phyloP scores from a whole-genome alignment of 2,113 vertebrate genomes.

The Melanerpes aurifrons region DNA sequence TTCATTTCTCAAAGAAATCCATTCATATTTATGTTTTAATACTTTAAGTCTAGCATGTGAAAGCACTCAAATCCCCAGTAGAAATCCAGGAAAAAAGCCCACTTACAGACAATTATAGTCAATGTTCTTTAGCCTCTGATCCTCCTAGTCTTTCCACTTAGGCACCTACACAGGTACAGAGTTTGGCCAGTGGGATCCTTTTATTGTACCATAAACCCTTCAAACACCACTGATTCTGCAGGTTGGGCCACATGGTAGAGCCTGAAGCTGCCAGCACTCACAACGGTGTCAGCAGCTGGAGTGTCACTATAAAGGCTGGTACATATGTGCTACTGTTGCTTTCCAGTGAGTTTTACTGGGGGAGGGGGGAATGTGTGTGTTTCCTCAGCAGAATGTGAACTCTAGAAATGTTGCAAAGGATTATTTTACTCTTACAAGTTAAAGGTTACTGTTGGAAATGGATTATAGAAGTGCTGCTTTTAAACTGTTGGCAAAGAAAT shows the following conservation, averaged over 20 bases:
- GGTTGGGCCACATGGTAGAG: rapidly evolving
- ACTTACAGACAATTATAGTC: constrained; percentile 28
- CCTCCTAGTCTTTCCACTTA: not conserved
- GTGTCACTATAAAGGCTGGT: not conserved
- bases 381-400: constrained; percentile 15
- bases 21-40: constrained; percentile 68
- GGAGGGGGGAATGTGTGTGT: not conserved
- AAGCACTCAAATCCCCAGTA: constrained; percentile 50
- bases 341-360: not conserved
- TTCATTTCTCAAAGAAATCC: constrained; percentile 48
- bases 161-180: not conserved
- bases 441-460: constrained; percentile 64
- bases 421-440: constrained; percentile 59
- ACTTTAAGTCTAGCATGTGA: constrained; percentile 47
- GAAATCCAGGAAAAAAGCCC: constrained; percentile 38
- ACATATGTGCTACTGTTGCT: not conserved
- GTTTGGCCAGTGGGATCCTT: not conserved
- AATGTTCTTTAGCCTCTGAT: constrained; percentile 2
- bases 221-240: not conserved
- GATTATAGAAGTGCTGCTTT: constrained; percentile 44
- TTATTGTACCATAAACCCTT: not conserved
- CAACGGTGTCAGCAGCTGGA: not conserved
- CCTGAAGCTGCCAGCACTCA: rapidly evolving
- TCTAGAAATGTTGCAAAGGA: constrained; percentile 48
- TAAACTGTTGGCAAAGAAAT: constrained; percentile 66